Evolutionary conservation across 2,113 vertebrate species (phyloP), one percentile per base, ranked within the genome.

Genomic region (Bostrychus sinensis): DNA sequence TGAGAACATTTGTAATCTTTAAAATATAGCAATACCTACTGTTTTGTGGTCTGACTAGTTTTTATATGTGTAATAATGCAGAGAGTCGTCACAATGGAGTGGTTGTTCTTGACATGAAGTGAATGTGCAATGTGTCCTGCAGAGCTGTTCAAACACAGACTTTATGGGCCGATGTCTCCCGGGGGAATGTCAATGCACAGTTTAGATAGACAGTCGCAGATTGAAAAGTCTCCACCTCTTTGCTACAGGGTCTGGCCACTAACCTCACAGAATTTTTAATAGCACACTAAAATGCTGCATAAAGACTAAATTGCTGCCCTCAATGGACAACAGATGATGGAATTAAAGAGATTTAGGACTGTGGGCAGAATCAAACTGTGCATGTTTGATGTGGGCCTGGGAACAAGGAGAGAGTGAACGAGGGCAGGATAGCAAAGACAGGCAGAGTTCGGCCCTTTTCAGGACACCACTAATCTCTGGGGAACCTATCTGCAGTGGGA

Each of bases 301-400:
- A 86, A 89, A 90, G 84, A 82, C 80, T 77, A 87, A 91, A 89
- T 82, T 86, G 79, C 80, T 81, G 75, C 85, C 80, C 88, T 86
- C 89, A 89, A 90, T 89, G 81, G 88, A 80, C 77, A 88, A 86
- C 91, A 91, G 89, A 91, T 92, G 89, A 92, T 78, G 62, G 82
- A 90, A 89, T 82, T 86, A 91, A 87, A 88, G 78, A 91, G 86
- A 93, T 91, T 91, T 91, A 90, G 76, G 81, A 87, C 79, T 68
- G 72, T 72, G 67, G 72, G 79, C 80, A 66, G 69, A 85, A 86
- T 77, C 57, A 70, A 85, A 59, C 66, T 70, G 62, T 16, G 59
- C 25, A 54, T 73, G 80, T 87, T 88, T 89, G 85, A 88, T 87
- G 86, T 85, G 80, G 72, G 67, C 75, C 73, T 71, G 68, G 71